Conservation (phyloP, 2,888 invertebrate genomes). For the Eilema depressum region DNA sequence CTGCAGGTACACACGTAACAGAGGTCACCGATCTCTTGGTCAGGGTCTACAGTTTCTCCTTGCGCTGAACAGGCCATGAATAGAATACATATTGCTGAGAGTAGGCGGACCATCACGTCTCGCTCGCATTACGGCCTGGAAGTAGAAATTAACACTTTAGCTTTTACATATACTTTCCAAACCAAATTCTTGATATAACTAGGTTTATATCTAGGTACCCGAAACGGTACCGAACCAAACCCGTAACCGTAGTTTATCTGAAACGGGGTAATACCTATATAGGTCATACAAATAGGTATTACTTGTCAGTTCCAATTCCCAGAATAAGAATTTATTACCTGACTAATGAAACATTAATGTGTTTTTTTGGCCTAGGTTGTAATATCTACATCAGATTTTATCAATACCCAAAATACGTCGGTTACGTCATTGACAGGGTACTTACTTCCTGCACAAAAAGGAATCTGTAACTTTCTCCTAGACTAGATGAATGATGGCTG, state of each 20-base stretch:
- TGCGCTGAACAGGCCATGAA: slow-evolving; percentile 57
- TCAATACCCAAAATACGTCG: not conserved
- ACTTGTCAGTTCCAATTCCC: not conserved
- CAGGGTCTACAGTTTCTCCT: slow-evolving; percentile 65
- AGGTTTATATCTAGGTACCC: too few species aligned
- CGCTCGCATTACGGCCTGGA: slow-evolving; percentile 78
- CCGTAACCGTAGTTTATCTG: too few species aligned
- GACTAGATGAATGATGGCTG: too few species aligned
- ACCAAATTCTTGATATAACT: not conserved
- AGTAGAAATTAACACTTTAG: slow-evolving; percentile 37
- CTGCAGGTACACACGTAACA: slow-evolving; percentile 75
- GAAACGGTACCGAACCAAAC: too few species aligned
- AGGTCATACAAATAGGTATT: too few species aligned
- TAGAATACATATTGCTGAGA: slow-evolving; percentile 57
- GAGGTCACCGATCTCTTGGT: slow-evolving; percentile 63
- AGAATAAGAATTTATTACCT: not conserved
- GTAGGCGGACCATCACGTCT: slow-evolving; percentile 71
- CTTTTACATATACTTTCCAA: not conserved
- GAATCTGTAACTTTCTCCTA: too few species aligned
- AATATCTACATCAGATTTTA: too few species aligned
- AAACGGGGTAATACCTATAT: too few species aligned
- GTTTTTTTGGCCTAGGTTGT: not conserved
- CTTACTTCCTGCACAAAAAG: too few species aligned
- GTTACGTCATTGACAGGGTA: not conserved
- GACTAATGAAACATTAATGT: not conserved